These are phyloP conservation scores for Dorcus parallelipipedus DNA, from an alignment of 2,888 invertebrate genomes.

Conservation along the genomic window DNA sequence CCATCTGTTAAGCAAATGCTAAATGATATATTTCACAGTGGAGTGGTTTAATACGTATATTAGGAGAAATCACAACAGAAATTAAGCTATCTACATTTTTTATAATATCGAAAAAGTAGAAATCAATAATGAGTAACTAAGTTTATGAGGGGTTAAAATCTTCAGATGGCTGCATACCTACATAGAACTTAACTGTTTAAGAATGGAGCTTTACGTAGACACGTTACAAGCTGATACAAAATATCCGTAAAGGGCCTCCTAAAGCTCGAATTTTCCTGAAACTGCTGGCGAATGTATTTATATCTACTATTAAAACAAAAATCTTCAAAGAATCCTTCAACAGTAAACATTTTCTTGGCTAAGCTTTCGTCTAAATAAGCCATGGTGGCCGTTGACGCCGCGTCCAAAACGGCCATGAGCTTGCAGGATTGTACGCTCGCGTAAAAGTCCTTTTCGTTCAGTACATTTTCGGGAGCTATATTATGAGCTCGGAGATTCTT, in stretches of 20 bases:
- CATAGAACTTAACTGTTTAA: too few relatives aligned
- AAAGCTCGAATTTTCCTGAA: constrained; percentile 52
- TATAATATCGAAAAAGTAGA: too few relatives aligned
- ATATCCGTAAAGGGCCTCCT: constrained; percentile 53
- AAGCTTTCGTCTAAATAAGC: constrained; percentile 55
- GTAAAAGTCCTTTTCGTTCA: constrained; percentile 50
- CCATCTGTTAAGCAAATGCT: too few relatives aligned
- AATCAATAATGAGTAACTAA: too few relatives aligned
- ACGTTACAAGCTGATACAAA: constrained; percentile 56
- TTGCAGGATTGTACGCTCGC: constrained; percentile 52
- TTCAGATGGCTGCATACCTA: too few relatives aligned
- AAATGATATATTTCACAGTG: too few relatives aligned
- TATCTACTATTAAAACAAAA: constrained; percentile 55
- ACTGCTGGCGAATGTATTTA: constrained; percentile 55
- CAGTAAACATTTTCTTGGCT: constrained; percentile 49
- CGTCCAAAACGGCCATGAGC: constrained; percentile 55
- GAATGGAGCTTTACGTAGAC: constrained; percentile 29
- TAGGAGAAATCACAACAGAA: too few relatives aligned
- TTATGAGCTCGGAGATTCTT: constrained; percentile 46
- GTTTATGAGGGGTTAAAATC: too few relatives aligned
- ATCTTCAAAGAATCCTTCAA: constrained; percentile 54
- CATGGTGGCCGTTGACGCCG: constrained; percentile 53
- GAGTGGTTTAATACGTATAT: too few relatives aligned
- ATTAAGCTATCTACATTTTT: too few relatives aligned
- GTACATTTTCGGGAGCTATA: constrained; percentile 46